These are phyloP conservation scores for Drosophila dives DNA, from an alignment of 2,888 invertebrate species.

Conservation along the genomic window DNA sequence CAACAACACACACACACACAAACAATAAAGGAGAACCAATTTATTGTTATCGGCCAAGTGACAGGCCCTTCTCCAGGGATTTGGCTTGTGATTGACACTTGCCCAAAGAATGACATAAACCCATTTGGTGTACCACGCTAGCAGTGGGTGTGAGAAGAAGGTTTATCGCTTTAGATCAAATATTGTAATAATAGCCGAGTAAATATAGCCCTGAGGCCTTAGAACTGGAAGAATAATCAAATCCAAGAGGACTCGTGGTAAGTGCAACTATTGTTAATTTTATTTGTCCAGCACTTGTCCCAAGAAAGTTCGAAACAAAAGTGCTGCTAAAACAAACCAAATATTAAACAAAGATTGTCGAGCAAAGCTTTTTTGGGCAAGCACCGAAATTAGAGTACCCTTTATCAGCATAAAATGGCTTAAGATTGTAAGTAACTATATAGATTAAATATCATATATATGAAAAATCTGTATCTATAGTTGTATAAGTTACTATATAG, in stretches of 20 bases:
- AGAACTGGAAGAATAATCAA: constrained; percentile 43
- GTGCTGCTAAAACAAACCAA: constrained; percentile 52
- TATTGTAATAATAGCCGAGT: constrained; percentile 56
- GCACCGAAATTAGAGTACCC: constrained; percentile 19
- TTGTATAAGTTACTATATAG: background rate
- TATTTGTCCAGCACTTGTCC: constrained; percentile 70
- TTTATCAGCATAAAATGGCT: constrained; percentile 1
- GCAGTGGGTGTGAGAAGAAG: constrained; percentile 16
- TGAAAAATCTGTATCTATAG: background rate
- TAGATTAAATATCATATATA: background rate
- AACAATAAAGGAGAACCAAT: constrained; percentile 54
- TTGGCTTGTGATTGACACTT: constrained; percentile 76
- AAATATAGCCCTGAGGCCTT: constrained; percentile 23
- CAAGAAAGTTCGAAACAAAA: constrained; percentile 42
- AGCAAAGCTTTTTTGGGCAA: background rate
- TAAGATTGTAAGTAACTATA: background rate
- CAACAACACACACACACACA: constrained; percentile 7
- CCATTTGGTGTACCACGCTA: constrained; percentile 20
- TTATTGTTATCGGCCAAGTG: constrained; percentile 69
- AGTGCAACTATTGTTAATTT: constrained; percentile 74
- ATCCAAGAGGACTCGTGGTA: constrained; percentile 39
- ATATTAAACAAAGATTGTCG: constrained; percentile 35
- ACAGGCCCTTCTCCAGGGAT: constrained; percentile 61
- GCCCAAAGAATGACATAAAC: constrained; percentile 40
- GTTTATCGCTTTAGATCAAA: constrained; percentile 63